A percentile compares a stretch with the other conserved stretches of the same genome.
phyloP scores from a whole-genome alignment of 2,797 vertebrate genomes.

The Chaetophractus vellerosus region DNA sequence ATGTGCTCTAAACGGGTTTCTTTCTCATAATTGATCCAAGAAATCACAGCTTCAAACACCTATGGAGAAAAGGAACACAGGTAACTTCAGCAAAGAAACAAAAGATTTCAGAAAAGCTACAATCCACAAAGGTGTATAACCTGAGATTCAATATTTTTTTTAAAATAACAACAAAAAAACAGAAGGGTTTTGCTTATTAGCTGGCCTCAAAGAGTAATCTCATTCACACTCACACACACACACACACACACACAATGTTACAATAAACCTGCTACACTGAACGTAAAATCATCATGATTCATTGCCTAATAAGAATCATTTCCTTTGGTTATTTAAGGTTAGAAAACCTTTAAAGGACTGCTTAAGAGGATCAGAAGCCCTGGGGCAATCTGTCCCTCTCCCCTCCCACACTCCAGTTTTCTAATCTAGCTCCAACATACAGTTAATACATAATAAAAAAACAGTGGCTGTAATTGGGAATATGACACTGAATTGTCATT shows the following conservation, averaged over 20 bases:
- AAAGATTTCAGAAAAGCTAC: slow-evolving; percentile 5
- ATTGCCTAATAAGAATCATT: slow-evolving; percentile 18
- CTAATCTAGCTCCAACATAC: neutral
- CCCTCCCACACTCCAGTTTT: neutral
- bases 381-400: neutral
- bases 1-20: slow-evolving; percentile 95
- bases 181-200: neutral
- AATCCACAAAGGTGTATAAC: neutral
- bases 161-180: neutral
- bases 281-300: neutral
- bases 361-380: neutral
- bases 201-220: neutral
- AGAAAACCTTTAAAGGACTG: neutral
- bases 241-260: neutral
- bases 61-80: slow-evolving; percentile 82
- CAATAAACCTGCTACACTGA: neutral
- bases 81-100: slow-evolving; percentile 60
- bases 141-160: slow-evolving; percentile 32
- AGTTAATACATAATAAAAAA: neutral
- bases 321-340: slow-evolving; percentile 7
- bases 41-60: slow-evolving; percentile 98
- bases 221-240: neutral
- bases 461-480: neutral
- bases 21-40: slow-evolving; percentile 97
- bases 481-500: neutral